phyloP scores from a whole-genome alignment of 2,797 vertebrate genomes.

The Squalus acanthias region DNA sequence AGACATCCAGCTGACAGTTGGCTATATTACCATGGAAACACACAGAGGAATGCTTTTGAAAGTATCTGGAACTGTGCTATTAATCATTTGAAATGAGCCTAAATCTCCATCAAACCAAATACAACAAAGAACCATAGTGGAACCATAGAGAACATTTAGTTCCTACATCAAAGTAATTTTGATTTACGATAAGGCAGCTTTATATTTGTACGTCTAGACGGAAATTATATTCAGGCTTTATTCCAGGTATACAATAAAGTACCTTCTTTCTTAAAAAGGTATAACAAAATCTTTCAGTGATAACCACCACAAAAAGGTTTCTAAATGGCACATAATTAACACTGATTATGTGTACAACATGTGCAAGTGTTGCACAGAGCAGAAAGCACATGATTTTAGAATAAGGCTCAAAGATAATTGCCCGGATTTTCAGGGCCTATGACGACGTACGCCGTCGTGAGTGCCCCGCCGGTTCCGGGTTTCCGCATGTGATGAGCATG shows the following conservation, averaged over 20 bases:
- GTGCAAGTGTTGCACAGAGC: not conserved
- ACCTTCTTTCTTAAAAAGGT: not conserved
- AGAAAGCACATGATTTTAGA: not conserved
- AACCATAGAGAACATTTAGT: not conserved
- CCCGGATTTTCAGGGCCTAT: too few species aligned
- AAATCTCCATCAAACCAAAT: slow-evolving; percentile 20
- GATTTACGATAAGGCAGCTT: not conserved
- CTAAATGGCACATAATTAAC: not conserved
- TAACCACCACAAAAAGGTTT: not conserved
- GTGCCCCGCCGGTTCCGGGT: too few species aligned
- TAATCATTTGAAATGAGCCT: slow-evolving; percentile 32
- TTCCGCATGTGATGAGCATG: too few species aligned
- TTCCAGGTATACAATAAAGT: not conserved
- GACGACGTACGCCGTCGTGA: too few species aligned
- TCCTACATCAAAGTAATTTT: not conserved
- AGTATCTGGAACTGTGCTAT: slow-evolving; percentile 27
- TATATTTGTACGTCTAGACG: not conserved
- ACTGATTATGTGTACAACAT: not conserved
- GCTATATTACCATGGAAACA: not conserved
- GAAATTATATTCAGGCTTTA: not conserved
- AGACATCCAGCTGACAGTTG: slow-evolving; percentile 23
- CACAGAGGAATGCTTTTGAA: slow-evolving; percentile 38
- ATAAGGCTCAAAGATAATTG: not conserved
- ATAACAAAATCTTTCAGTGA: not conserved
- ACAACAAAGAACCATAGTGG: not conserved